Percentiles rank a stretch among this genome's conserved stretches.
Evolutionary conservation across 2,113 vertebrate genomes (phyloP).

Genomic region (Cavia porcellus): DNA sequence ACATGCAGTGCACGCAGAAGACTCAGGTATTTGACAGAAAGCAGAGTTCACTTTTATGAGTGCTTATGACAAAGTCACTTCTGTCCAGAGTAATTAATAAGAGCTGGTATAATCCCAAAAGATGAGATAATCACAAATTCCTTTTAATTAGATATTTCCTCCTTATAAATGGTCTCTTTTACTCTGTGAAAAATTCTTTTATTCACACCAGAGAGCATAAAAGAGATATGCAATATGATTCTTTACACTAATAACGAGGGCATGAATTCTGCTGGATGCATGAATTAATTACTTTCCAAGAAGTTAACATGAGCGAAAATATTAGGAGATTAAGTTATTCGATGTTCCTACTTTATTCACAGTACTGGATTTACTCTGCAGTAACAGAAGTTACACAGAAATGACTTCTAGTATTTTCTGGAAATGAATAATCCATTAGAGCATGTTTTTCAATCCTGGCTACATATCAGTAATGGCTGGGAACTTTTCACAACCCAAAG

Average conservation of each 20-base stretch:
- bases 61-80: neutral
- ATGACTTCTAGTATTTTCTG: neutral
- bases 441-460: neutral
- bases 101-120: neutral
- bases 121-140: neutral
- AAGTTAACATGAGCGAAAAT: constrained; percentile 27
- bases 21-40: neutral
- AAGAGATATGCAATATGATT: neutral
- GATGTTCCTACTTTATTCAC: neutral
- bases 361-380: neutral
- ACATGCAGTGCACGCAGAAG: neutral
- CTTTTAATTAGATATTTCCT: constrained; percentile 27
- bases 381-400: constrained; percentile 21
- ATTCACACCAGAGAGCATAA: constrained; percentile 28
- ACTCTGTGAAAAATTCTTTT: neutral
- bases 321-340: constrained; percentile 16
- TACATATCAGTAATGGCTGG: neutral
- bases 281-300: constrained; percentile 32
- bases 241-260: neutral
- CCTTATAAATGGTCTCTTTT: constrained; percentile 17
- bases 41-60: neutral
- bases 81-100: neutral
- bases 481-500: neutral
- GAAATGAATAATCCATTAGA: neutral
- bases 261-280: neutral